Evolutionary conservation across 2,113 vertebrate genomes (phyloP).

Genomic region (Myiopsitta monachus): DNA sequence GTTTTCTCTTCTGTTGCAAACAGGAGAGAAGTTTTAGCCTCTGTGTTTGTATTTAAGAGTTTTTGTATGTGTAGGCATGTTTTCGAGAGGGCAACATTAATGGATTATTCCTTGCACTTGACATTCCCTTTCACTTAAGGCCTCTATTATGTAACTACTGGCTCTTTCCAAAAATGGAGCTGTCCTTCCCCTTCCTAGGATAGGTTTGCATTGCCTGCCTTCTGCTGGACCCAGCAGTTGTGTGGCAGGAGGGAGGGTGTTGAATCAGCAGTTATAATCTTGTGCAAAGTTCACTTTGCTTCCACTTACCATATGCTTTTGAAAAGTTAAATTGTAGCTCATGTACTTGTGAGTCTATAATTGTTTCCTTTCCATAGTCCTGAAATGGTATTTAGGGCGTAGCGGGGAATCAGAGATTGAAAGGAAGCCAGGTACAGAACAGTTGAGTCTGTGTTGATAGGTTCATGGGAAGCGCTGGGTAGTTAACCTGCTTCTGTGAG

Average conservation of each 20-base stretch:
- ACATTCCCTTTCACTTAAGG: background rate
- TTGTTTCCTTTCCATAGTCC: fast-evolving
- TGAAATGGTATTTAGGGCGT: fast-evolving
- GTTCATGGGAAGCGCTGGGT: background rate
- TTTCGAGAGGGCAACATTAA: fast-evolving
- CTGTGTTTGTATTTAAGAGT: fast-evolving
- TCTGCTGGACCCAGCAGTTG: background rate
- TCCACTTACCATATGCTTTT: fast-evolving
- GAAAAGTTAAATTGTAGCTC: background rate
- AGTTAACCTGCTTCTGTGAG: background rate
- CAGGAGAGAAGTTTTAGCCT: background rate
- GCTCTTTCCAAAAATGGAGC: background rate
- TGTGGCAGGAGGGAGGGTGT: background rate
- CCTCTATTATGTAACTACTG: background rate
- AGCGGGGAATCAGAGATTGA: too few relatives aligned
- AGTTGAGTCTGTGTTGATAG: background rate
- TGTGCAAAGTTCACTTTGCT: background rate
- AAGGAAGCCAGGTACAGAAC: background rate
- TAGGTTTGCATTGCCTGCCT: background rate
- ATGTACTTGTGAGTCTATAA: fast-evolving
- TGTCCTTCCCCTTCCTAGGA: background rate
- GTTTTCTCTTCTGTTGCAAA: background rate
- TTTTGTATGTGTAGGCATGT: fast-evolving
- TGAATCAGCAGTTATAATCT: background rate
- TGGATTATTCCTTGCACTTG: background rate